phyloP scores from a whole-genome alignment of 2,888 invertebrate species.

The Calliphora vomitoria region DNA sequence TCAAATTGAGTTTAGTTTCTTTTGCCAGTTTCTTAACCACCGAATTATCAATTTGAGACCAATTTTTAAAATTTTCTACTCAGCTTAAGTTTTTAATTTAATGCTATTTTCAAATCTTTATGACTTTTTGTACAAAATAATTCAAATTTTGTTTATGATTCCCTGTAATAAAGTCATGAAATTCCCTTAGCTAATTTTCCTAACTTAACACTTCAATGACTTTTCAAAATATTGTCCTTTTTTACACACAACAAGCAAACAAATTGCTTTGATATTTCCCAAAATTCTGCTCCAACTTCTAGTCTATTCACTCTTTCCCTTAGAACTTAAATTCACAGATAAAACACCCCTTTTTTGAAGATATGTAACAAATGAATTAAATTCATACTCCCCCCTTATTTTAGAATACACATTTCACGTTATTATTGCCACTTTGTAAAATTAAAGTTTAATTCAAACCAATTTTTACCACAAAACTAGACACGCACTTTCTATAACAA shows the following conservation, averaged over 20 bases:
- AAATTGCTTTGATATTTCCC: conserved; percentile 60
- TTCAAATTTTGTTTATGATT: conserved; percentile 22
- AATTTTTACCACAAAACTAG: conserved; percentile 67
- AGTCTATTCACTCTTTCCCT: neutral
- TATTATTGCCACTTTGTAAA: conserved; percentile 73
- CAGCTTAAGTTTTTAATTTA: neutral
- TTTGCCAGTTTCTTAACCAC: neutral
- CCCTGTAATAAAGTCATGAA: neutral
- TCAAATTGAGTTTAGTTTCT: neutral
- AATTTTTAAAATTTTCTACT: neutral
- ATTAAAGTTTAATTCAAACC: conserved; percentile 69
- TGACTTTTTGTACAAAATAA: neutral
- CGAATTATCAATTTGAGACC: neutral
- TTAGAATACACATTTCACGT: conserved; percentile 35
- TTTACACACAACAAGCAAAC: conserved; percentile 38
- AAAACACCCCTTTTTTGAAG: conserved; percentile 57
- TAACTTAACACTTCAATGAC: conserved; percentile 72
- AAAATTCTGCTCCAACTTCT: neutral
- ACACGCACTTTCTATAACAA: neutral
- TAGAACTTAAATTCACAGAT: neutral
- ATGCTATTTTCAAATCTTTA: neutral
- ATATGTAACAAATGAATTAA: conserved; percentile 17
- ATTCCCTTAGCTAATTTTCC: conserved; percentile 72
- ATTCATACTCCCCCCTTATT: neutral
- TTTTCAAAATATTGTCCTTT: conserved; percentile 66